Base-by-base conservation (phyloP, 2,888 invertebrate genomes). In the Disparrhopalites patrizii region DNA sequence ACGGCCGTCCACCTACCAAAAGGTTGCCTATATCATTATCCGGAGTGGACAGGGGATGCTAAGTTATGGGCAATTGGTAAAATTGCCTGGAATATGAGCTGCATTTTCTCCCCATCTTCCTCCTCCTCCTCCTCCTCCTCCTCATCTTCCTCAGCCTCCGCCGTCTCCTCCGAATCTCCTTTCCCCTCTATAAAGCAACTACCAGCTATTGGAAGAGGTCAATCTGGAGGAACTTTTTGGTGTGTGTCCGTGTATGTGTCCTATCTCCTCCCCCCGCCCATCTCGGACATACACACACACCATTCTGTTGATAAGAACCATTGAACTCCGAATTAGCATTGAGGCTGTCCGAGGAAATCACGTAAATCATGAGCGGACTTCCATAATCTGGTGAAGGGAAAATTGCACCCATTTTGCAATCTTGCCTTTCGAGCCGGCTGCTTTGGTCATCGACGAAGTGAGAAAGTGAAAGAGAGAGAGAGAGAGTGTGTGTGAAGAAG, bases 241-340 rank as follows among this genome's bases (percentile, higher is more conserved):
- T n/a, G n/a, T n/a, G n/a, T n/a, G n/a, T n/a, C n/a, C n/a, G n/a
- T n/a, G n/a, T n/a, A n/a, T n/a, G n/a, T n/a, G n/a, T 2, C 31
- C 18, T 33, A n/a, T 30, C 55, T n/a, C 31, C 23, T 18, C 18
- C 30, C 4, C n/a, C n/a, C n/a, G 23, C n/a, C 5, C 25, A 31
- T 40, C 33, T 25, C 51, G 50, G 23, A 20, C 30, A 23, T 31
- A 25, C 40, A 18, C 47, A n/a, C 47, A 31, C 36, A 31, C 36
- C 18, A 30, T 43, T 47, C 40, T 33, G 27, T 62, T 64, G 64
- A 64, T 64, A 64, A 64, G 64, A 64, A 43, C 56, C 56, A 64
- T 64, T 64, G 64, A 55, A 30, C 51, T 67, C 64, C 57, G 70
- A 73, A 73, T 72, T 73, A 72, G 70, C 70, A 72, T n/a, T 70